These are phyloP conservation scores for Adrianichthys oophorus DNA, from an alignment of 2,797 vertebrate genomes.

Conservation along the genomic window DNA sequence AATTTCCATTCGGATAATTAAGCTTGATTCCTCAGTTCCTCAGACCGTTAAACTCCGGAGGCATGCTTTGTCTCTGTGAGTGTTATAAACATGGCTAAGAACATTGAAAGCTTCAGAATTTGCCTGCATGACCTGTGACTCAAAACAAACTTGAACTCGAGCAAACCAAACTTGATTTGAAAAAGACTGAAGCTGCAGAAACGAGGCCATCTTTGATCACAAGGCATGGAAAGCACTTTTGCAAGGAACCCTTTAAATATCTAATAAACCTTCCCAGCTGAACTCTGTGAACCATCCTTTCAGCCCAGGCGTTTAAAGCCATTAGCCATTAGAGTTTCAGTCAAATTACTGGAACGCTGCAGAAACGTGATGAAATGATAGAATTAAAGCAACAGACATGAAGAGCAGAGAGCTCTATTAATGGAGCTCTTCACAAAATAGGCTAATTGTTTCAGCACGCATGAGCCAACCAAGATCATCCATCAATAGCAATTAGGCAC, in stretches of 20 bases:
- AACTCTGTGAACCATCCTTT: conserved; percentile 15
- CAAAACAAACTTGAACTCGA: not conserved
- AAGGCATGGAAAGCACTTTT: conserved; percentile 3
- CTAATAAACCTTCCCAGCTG: conserved; percentile 21
- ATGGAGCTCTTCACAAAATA: conserved; percentile 56
- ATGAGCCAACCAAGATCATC: conserved; percentile 51
- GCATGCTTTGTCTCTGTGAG: not conserved
- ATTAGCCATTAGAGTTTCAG: conserved; percentile 32
- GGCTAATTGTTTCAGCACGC: conserved; percentile 62
- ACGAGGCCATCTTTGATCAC: not conserved
- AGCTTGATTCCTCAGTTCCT: conserved; percentile 1
- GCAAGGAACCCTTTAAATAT: not conserved
- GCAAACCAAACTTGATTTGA: not conserved
- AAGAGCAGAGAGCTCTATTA: conserved; percentile 19
- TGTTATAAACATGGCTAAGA: not conserved
- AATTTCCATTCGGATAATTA: not conserved
- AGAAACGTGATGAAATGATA: conserved; percentile 25
- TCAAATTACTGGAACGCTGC: conserved; percentile 29
- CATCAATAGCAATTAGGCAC: conserved; percentile 73
- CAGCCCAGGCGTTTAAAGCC: conserved; percentile 14
- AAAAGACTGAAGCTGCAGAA: not conserved
- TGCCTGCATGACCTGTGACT: not conserved
- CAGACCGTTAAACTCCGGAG: not conserved
- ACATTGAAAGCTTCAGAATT: conserved; percentile 5
- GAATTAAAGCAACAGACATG: conserved; percentile 9